Conservation (phyloP, 1,140 invertebrate genomes). For the Mactra quadrangularis region DNA sequence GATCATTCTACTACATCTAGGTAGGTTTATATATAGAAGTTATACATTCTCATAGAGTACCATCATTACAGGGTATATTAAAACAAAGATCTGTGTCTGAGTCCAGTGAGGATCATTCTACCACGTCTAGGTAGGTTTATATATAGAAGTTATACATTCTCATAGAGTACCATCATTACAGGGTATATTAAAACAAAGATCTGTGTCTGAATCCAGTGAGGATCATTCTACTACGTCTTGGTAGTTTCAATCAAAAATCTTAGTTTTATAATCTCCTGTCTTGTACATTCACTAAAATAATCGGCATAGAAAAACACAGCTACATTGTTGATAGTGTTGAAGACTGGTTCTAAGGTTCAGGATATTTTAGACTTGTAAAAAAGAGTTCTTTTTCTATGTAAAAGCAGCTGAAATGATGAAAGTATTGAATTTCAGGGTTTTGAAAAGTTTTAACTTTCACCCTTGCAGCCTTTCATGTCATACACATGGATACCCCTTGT, state of each 20-base stretch:
- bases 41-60: constrained; percentile 72
- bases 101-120: constrained; percentile 80
- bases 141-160: constrained; percentile 78
- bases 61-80: constrained; percentile 81
- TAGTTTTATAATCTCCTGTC: too few species aligned
- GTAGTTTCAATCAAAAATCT: neutral
- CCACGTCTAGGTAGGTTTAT: constrained; percentile 19
- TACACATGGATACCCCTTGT: too few species aligned
- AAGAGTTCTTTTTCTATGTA: too few species aligned
- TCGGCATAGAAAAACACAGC: too few species aligned
- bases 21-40: constrained; percentile 71
- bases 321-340: too few species aligned
- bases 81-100: constrained; percentile 82
- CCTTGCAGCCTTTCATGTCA: too few species aligned
- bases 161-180: constrained; percentile 75
- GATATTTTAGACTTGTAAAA: too few species aligned
- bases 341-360: too few species aligned
- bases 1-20: constrained; percentile 65
- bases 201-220: constrained; percentile 83
- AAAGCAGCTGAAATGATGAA: too few species aligned
- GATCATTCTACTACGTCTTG: constrained; percentile 64
- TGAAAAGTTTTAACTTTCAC: too few species aligned
- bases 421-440: too few species aligned
- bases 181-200: constrained; percentile 81
- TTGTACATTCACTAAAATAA: too few species aligned